Base-by-base conservation (phyloP, 2,113 vertebrate genomes). In the Rhinopithecus roxellana region DNA sequence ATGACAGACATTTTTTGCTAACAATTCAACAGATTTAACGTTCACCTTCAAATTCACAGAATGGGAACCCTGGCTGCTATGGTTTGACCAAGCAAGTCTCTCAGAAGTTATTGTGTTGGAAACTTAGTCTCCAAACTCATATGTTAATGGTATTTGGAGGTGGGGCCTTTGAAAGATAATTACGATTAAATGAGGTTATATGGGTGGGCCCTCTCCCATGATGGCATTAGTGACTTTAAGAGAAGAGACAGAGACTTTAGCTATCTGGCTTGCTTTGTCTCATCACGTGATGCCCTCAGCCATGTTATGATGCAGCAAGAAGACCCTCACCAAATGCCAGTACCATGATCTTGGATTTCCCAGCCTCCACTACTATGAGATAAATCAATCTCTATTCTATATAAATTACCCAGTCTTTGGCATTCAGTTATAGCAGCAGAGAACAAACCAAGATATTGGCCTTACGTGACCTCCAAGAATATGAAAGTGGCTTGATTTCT, bases 1-100 rank as follows among this genome's bases (percentile, higher is more conserved):
- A 94, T 98, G 96, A 98, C 94, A 90, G 95, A 89, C 97, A 95
- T 97, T 98, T 98, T 96, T 95, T 77, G 96, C 96, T 98, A 98
- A 96, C 93, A 97, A 86, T 97, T 98, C 97, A 98, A 97, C 92
- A 98, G 89, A 75, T 90, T 97, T 98, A 97, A 96, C 70, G 75
- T 97, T 94, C 92, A 97, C 97, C 92, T 98, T 96, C 94, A 97
- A 92, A 98, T 98, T 82, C 78, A 97, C 75, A 92, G 92, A 98
- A 97, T 78, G 87, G 96, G 93, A 81, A 90, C 87, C 93, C 12
- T 93, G 81, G 86, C 92, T 48, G 43, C 43, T 48, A 45, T 77
- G 25, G 8, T 78, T 78, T 48, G 27, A 48, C 61, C 61, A 64
- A 64, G 30, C 30, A 16, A 32, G 75, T 48, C 23, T 48, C 43